These are phyloP conservation scores for Hypselothyrea guttata DNA, from an alignment of 2,888 invertebrate species.

Conservation along the genomic window DNA sequence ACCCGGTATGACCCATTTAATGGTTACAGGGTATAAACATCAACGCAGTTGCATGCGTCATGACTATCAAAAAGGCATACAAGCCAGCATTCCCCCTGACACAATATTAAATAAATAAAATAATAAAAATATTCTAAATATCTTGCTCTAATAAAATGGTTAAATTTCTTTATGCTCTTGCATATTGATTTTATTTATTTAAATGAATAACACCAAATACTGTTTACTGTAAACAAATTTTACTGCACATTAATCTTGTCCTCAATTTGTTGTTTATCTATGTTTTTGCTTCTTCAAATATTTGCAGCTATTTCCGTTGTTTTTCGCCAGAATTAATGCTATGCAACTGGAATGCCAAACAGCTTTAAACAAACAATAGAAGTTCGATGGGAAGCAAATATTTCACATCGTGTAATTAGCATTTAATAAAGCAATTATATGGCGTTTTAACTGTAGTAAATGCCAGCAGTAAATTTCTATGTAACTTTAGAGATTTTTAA, in stretches of 20 bases:
- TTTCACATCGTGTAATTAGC: constrained; percentile 1
- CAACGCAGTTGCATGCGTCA: not conserved
- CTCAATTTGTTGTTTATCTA: constrained; percentile 3
- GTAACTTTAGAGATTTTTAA: too few species aligned
- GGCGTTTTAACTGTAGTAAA: constrained; percentile 3
- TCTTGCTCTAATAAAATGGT: too few species aligned
- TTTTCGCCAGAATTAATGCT: constrained; percentile 15
- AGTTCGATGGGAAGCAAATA: constrained; percentile 1
- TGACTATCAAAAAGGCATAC: too few species aligned
- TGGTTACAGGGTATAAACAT: too few species aligned
- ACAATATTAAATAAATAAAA: too few species aligned
- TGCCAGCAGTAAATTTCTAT: constrained; percentile 9
- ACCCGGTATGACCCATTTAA: too few species aligned
- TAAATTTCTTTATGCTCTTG: too few species aligned
- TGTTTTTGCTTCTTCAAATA: constrained; percentile 6
- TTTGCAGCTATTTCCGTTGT: constrained; percentile 38
- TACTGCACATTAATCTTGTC: constrained; percentile 32
- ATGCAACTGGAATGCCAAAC: constrained; percentile 29
- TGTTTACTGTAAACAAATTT: not conserved
- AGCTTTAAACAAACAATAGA: constrained; percentile 14
- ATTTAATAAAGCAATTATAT: constrained; percentile 15
- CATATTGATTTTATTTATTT: too few species aligned
- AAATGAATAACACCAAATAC: too few species aligned
- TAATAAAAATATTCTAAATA: too few species aligned
- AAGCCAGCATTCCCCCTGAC: too few species aligned